Percentiles rank a stretch among this genome's conserved stretches.
These are phyloP conservation scores for Motacilla alba DNA, from an alignment of 2,113 vertebrate genomes.

Conservation along the genomic window DNA sequence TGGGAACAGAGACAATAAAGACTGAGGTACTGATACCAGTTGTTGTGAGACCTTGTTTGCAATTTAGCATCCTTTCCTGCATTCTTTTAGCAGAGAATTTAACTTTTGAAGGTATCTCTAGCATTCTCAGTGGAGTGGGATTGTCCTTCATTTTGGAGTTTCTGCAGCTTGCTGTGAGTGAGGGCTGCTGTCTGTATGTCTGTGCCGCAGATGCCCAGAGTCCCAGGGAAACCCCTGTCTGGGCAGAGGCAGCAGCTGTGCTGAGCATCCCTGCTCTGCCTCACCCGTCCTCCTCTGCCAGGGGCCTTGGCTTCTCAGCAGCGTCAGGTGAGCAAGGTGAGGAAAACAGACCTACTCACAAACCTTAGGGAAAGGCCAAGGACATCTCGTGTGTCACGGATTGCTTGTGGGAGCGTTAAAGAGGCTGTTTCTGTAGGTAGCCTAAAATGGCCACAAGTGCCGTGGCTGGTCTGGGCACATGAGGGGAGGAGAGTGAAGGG, in stretches of 20 bases:
- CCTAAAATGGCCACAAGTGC: background rate
- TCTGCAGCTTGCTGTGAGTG: background rate
- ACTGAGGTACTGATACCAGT: background rate
- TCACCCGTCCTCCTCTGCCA: background rate
- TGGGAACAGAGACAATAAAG: background rate
- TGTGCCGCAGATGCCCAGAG: background rate
- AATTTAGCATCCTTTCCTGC: background rate
- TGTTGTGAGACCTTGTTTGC: background rate
- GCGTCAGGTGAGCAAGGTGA: background rate
- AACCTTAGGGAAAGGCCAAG: background rate
- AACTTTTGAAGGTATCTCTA: background rate
- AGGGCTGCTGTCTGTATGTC: background rate
- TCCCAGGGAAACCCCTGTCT: background rate
- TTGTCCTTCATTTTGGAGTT: background rate
- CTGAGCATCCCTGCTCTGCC: background rate
- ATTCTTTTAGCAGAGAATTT: background rate
- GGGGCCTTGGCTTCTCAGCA: background rate
- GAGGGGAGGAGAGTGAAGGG: background rate
- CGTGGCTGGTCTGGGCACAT: rapidly evolving
- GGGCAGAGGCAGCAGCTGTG: background rate
- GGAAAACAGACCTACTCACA: background rate
- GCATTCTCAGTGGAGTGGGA: background rate
- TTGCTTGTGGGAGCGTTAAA: background rate
- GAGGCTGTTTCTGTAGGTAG: background rate
- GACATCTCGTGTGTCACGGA: background rate